Evolutionary conservation across 2,797 vertebrate genomes (phyloP), one percentile per base, ranked within the genome.

Genomic region (Tarsius wallacei): DNA sequence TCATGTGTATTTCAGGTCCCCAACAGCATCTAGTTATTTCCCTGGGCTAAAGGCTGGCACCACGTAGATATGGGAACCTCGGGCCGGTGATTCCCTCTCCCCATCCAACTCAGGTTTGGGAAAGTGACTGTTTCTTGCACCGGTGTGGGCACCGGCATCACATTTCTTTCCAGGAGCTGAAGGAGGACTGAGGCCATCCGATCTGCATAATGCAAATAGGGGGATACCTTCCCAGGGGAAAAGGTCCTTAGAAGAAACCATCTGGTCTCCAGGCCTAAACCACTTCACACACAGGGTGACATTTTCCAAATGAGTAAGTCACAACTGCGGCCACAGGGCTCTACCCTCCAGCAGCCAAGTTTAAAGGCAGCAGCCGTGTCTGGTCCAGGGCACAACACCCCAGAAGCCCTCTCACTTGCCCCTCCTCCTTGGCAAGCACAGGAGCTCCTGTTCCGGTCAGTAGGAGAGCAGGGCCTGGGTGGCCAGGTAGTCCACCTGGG

Each of bases 241-340:
- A 59, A 90, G 61, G 63, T 59, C 81, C 94, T 92, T 87, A 73
- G 59, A 96, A 88, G 49, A 55, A 19, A 17, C 88, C 80, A 82
- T 95, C 74, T 97, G 96, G 97, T 89, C 87, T 90, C 33, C 10
- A 70, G 74, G 70, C 97, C 94, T 4, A 24, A 86, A 94, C 88
- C 93, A 33, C 63, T 84, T 95, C 66, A 73, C 78, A 82, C 47
- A 61, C 1, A 74, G 93, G 51, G 83, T 73, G 51, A 95, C 91
- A 82, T 93, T 97, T 97, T 96, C 96, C 83, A 94, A 90, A 70
- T 97, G 89, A 97, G 90, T 91, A 89, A 61, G 82, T 87, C 94
- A 91, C 28, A 42, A 24, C 55, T 80, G 61, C 59, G 59, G 47
- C 57, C 71, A 82, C 78, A 93, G 78, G 91, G 17, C 53, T 93